Conservation (phyloP, 2,888 invertebrate species). For the Plemyria rubiginata region DNA sequence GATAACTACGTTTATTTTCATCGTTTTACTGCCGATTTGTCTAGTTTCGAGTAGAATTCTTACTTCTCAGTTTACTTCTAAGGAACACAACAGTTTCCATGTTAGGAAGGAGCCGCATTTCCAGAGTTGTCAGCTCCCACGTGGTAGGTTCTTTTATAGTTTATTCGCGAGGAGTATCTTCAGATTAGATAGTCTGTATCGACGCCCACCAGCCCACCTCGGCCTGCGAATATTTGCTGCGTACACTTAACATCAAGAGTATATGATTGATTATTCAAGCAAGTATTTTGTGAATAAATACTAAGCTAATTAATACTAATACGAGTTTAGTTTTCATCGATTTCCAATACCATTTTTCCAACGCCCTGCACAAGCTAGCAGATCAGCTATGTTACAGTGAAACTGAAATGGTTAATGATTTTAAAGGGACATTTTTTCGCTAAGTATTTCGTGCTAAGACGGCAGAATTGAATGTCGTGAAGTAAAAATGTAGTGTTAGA, state of each 20-base stretch:
- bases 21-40: too few relatives aligned
- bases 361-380: too few relatives aligned
- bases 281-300: background rate
- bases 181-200: slow-evolving; percentile 53
- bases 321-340: too few relatives aligned
- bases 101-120: slow-evolving; percentile 35
- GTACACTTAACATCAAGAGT: slow-evolving; percentile 1
- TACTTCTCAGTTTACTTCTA: slow-evolving; percentile 13
- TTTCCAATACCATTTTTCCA: too few relatives aligned
- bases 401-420: too few relatives aligned
- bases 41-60: background rate
- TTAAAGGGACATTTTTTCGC: too few relatives aligned
- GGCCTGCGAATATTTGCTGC: slow-evolving; percentile 39
- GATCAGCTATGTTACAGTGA: too few relatives aligned
- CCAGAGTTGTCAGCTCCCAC: slow-evolving; percentile 46
- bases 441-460: too few relatives aligned
- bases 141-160: slow-evolving; percentile 55
- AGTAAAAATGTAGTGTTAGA: too few relatives aligned
- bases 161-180: slow-evolving; percentile 68
- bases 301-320: background rate
- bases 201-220: slow-evolving; percentile 67
- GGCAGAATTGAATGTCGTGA: too few relatives aligned
- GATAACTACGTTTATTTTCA: too few relatives aligned
- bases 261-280: background rate
- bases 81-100: slow-evolving; percentile 26